These are phyloP conservation scores for Drosophila auraria DNA, from an alignment of 1,140 invertebrate species.

Conservation along the genomic window DNA sequence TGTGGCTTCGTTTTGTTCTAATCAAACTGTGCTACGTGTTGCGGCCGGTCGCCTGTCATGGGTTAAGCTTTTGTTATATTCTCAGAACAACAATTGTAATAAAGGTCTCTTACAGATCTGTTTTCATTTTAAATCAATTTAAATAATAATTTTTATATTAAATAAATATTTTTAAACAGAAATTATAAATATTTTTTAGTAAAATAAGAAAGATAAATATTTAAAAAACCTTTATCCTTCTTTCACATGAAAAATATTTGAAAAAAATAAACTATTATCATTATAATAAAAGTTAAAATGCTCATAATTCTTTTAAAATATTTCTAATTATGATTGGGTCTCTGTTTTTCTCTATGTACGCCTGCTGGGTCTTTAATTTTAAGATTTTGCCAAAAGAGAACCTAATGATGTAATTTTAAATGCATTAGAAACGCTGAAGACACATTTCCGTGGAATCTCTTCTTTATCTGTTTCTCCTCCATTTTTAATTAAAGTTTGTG, in stretches of 20 bases:
- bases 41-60: constrained; percentile 43
- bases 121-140: no score
- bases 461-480: constrained; percentile 25
- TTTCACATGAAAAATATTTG: no score
- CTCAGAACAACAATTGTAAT: background rate
- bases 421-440: constrained; percentile 37
- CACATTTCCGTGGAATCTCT: constrained; percentile 32
- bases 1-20: constrained; percentile 70
- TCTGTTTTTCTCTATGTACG: background rate
- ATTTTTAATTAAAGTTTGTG: constrained; percentile 64
- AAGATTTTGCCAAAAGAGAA: constrained; percentile 23
- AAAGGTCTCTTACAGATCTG: background rate
- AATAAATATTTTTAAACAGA: no score
- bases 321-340: background rate
- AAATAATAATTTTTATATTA: no score
- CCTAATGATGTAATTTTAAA: constrained; percentile 53
- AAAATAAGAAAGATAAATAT: no score
- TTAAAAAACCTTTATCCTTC: no score
- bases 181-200: no score
- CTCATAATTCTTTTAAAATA: background rate
- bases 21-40: constrained; percentile 74
- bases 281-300: background rate
- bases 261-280: no score
- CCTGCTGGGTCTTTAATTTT: background rate
- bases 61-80: constrained; percentile 56